Evolutionary conservation across 1,140 invertebrate species (phyloP).

Genomic region (Tetragonula clypearis): DNA sequence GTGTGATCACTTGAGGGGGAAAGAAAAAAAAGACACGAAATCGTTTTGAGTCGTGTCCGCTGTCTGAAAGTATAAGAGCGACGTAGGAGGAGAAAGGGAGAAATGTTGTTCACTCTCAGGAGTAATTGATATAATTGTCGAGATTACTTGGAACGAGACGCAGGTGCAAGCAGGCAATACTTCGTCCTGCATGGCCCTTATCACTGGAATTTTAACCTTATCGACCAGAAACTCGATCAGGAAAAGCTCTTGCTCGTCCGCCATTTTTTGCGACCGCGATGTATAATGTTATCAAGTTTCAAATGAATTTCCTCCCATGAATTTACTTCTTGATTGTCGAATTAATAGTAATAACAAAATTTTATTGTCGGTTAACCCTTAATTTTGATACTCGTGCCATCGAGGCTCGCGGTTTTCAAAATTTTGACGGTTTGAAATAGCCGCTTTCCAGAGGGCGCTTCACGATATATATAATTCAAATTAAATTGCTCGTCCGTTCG

Average conservation of each 20-base stretch:
- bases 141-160: constrained; percentile 75
- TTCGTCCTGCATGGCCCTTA: constrained; percentile 71
- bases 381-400: constrained; percentile 21
- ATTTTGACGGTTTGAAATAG: neutral
- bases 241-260: constrained; percentile 71
- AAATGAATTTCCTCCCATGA: neutral
- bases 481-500: neutral
- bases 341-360: no score
- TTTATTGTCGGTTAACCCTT: neutral
- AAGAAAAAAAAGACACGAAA: no score
- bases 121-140: neutral
- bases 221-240: constrained; percentile 78
- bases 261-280: constrained; percentile 38
- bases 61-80: neutral
- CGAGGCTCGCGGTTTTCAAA: neutral
- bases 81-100: neutral
- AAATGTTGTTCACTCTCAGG: no score
- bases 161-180: constrained; percentile 69
- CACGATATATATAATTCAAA: neutral
- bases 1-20: no score
- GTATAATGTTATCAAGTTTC: neutral
- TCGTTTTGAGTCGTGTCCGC: no score
- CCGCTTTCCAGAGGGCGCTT: neutral
- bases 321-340: neutral
- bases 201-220: constrained; percentile 71